Percentiles rank a stretch among this genome's conserved stretches.
These are phyloP conservation scores for Geotrupes spiniger DNA, from an alignment of 2,888 invertebrate genomes.

Conservation along the genomic window DNA sequence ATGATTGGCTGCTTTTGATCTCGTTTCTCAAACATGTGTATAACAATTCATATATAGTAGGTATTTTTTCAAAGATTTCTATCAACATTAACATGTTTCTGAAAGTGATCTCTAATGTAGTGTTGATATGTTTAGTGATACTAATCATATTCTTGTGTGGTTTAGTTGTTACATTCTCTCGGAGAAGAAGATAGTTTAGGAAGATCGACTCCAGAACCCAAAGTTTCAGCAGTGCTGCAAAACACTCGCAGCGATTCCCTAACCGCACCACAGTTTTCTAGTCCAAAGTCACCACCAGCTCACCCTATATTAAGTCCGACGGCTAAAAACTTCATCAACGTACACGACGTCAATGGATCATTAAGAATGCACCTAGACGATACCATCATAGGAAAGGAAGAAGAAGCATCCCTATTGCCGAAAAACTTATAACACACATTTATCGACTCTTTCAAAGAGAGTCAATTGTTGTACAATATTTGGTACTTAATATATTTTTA, in stretches of 20 bases:
- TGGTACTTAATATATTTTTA: conserved; percentile 14
- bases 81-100: too few relatives aligned
- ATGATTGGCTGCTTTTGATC: too few relatives aligned
- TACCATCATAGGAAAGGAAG: conserved; percentile 32
- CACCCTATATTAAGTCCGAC: conserved; percentile 42
- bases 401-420: conserved; percentile 43
- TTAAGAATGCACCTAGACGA: conserved; percentile 30
- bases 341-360: conserved; percentile 42
- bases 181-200: conserved; percentile 66
- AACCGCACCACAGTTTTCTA: conserved; percentile 26
- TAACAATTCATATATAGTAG: too few relatives aligned
- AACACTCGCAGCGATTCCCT: conserved; percentile 16
- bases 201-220: conserved; percentile 37
- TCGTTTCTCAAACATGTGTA: too few relatives aligned
- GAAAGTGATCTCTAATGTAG: too few relatives aligned
- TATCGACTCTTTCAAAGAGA: conserved; percentile 12
- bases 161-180: conserved; percentile 70
- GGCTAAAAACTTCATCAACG: conserved; percentile 33
- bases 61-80: too few relatives aligned
- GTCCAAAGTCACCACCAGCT: conserved; percentile 40
- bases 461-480: conserved; percentile 5
- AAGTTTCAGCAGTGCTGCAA: not conserved
- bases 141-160: conserved; percentile 6
- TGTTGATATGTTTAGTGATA: too few relatives aligned
- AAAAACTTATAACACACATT: conserved; percentile 44